Evolutionary conservation across 2,888 invertebrate genomes (phyloP).

Genomic region (Cosmopolites sordidus): DNA sequence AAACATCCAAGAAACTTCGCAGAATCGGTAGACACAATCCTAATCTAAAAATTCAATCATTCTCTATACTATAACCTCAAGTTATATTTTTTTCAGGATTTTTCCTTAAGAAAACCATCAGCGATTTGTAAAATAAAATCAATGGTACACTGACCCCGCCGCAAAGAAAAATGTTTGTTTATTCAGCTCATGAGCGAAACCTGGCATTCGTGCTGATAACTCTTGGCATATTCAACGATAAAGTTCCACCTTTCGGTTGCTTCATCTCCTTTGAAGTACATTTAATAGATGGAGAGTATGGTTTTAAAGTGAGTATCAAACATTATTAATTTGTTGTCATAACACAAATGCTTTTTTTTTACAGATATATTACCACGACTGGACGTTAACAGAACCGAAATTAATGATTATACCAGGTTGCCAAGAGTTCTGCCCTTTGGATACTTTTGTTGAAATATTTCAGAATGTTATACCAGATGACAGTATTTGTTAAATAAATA

Average conservation of each 20-base stretch:
- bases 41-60: too few species aligned
- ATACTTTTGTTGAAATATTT: constrained; percentile 24
- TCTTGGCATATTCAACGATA: constrained; percentile 33
- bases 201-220: constrained; percentile 29
- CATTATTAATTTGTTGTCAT: too few species aligned
- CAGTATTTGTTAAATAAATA: constrained; percentile 21
- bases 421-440: constrained; percentile 31
- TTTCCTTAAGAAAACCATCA: too few species aligned
- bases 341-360: constrained; percentile 10
- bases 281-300: constrained; percentile 29
- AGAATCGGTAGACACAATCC: too few species aligned
- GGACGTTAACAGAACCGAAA: constrained; percentile 22
- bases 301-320: constrained; percentile 37
- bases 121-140: too few species aligned
- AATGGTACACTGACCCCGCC: too few species aligned
- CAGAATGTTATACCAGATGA: constrained; percentile 28
- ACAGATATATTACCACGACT: constrained; percentile 35
- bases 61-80: too few species aligned
- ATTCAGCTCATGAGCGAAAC: constrained; percentile 35
- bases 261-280: constrained; percentile 43
- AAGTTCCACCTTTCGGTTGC: constrained; percentile 41
- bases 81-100: too few species aligned
- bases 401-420: constrained; percentile 33
- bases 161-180: constrained; percentile 36
- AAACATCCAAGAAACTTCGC: too few species aligned